Conservation (phyloP, 2,797 vertebrate genomes). For the Trichosurus vulpecula region DNA sequence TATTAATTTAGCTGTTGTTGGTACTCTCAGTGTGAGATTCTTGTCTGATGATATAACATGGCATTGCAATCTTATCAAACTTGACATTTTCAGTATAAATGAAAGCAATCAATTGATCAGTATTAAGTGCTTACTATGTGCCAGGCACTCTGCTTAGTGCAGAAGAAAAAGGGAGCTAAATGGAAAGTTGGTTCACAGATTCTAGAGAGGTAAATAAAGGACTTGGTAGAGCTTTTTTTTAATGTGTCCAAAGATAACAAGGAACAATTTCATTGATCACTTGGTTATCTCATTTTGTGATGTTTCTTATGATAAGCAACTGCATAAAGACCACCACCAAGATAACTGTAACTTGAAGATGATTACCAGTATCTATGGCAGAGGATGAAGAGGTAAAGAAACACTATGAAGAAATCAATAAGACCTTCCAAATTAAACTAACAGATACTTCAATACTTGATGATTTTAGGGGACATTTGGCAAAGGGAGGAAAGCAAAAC, state of each 20-base stretch:
- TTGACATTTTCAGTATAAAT: not conserved
- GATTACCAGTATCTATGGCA: not conserved
- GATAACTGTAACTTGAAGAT: not conserved
- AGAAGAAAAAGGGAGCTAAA: not conserved
- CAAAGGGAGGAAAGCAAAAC: not conserved
- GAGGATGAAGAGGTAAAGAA: not conserved
- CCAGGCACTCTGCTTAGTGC: not conserved
- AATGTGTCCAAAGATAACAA: not conserved
- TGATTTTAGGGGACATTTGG: not conserved
- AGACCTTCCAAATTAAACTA: not conserved
- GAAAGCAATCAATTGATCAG: not conserved
- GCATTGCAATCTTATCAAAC: not conserved
- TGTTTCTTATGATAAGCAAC: not conserved
- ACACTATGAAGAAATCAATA: not conserved
- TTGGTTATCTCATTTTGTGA: not conserved
- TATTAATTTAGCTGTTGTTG: not conserved
- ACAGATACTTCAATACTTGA: not conserved
- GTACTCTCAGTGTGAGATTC: not conserved
- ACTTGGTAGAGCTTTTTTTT: not conserved
- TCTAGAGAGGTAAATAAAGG: not conserved
- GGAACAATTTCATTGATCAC: not conserved
- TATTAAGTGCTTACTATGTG: not conserved
- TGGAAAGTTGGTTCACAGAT: not conserved
- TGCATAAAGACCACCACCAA: not conserved
- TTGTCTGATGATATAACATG: not conserved